Conservation (phyloP, 1,140 invertebrate genomes). For the Drosophila littoralis region DNA sequence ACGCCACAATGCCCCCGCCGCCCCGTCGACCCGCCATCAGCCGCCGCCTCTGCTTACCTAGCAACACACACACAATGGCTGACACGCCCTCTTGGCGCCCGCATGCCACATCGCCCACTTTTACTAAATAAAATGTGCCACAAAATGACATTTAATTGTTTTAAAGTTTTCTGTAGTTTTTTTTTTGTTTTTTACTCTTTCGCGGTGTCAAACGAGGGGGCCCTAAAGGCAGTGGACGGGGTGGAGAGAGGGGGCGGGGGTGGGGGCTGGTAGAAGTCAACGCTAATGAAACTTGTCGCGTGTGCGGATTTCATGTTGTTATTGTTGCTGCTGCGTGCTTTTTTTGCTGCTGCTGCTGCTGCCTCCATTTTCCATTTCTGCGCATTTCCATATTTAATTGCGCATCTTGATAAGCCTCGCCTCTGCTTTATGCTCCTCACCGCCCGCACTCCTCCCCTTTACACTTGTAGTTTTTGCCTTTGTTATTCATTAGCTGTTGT, state of each 20-base stretch:
- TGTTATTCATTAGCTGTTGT: constrained; percentile 76
- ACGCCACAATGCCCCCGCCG: constrained; percentile 36
- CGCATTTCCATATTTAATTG: constrained; percentile 82
- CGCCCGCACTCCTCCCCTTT: neutral
- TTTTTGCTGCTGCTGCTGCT: constrained; percentile 20
- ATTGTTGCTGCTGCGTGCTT: constrained; percentile 8
- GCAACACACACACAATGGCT: constrained; percentile 28
- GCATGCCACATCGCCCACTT: constrained; percentile 26
- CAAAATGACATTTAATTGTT: constrained; percentile 79
- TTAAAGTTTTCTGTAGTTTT: constrained; percentile 23
- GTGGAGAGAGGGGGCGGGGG: neutral
- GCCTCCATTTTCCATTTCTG: constrained; percentile 62
- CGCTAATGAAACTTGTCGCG: constrained; percentile 72
- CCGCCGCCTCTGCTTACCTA: neutral
- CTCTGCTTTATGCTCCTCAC: constrained; percentile 18
- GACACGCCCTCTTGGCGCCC: constrained; percentile 49
- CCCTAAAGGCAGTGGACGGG: too few relatives aligned
- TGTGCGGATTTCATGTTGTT: constrained; percentile 61
- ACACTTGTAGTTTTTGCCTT: constrained; percentile 45
- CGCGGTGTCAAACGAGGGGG: neutral
- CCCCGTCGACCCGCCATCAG: neutral
- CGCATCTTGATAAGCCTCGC: constrained; percentile 72
- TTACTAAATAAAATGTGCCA: constrained; percentile 76
- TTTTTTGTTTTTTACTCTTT: constrained; percentile 32
- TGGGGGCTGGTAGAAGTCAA: neutral